Base-by-base conservation (phyloP, 2,113 vertebrate genomes). In the Accipiter cooperii region DNA sequence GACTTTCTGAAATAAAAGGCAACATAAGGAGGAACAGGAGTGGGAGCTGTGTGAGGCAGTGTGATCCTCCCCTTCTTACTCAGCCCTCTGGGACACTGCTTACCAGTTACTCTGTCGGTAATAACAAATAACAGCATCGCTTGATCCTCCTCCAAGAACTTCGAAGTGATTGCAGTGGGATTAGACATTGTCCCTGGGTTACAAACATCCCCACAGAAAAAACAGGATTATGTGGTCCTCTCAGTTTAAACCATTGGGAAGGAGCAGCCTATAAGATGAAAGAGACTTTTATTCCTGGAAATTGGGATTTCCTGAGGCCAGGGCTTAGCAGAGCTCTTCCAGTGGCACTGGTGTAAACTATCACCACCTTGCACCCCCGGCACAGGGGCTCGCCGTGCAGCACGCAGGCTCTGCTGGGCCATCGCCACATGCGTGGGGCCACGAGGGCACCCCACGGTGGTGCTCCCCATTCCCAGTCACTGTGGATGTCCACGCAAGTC, bases 161-260 rank as follows among this genome's bases (percentile, higher is more conserved):
- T 10, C 66, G 42, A 75, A 66, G 79, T 19, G 81, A 75, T 33
- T 95, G 87, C 80, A 86, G 76, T 10, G 22, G 77, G 77, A 95
- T 92, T 86, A 87, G 61, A 18, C 28, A 1, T 24, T 70, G 61
- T 87, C 46, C 64, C 60, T 44, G 44, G 24, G 47, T 75, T 92
- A 31, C 90, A 92, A 86, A 90, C 51, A 87, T 55, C 69, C 46
- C 33, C 54, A 70, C 51, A 90, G 83, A 91, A 92, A 92, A 95
- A 97, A 95, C 83, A 97, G 88, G 90, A 95, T 95, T 94, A 93
- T 71, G 94, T 90, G 88, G n/a, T 31, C 31, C 33, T 90, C 57
- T 92, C 52, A 1, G 24, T 61, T 76, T 79, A 93, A 96, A 78
- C 74, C 60, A 1, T 2, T 8, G 73, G 42, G 60, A 71, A 91